Percentiles rank a stretch among this genome's conserved stretches.
Conservation (phyloP, 2,113 vertebrate species). For the Thinocorus orbignyianus region DNA sequence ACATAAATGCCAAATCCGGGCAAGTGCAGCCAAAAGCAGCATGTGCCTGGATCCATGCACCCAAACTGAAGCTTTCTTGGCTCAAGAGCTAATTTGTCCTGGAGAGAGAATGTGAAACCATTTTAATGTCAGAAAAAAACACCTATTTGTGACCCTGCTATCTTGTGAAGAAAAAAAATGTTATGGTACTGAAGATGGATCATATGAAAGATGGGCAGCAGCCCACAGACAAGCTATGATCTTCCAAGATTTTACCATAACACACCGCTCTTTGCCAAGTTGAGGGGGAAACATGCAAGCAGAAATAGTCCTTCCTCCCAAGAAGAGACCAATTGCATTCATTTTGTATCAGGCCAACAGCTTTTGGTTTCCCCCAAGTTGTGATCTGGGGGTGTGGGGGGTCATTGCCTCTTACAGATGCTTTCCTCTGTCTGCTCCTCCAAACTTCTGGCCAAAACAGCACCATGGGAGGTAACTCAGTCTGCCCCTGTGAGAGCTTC, state of each 20-base stretch:
- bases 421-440: not conserved
- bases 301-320: not conserved
- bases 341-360: slow-evolving; percentile 1
- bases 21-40: not conserved
- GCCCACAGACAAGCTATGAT: not conserved
- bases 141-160: not conserved
- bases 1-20: not conserved
- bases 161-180: not conserved
- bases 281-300: not conserved
- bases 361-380: not conserved
- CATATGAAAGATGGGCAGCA: not conserved
- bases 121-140: not conserved
- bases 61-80: slow-evolving; percentile 18
- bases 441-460: not conserved
- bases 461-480: not conserved
- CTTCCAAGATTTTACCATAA: slow-evolving; percentile 17
- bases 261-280: not conserved
- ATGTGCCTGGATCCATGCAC: not conserved
- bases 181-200: not conserved
- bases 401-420: not conserved
- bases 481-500: not conserved
- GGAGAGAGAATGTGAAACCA: not conserved
- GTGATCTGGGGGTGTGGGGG: fast-evolving
- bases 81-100: not conserved
- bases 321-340: not conserved